These are phyloP conservation scores for Menidia menidia DNA, from an alignment of 2,797 vertebrate genomes.

Conservation along the genomic window DNA sequence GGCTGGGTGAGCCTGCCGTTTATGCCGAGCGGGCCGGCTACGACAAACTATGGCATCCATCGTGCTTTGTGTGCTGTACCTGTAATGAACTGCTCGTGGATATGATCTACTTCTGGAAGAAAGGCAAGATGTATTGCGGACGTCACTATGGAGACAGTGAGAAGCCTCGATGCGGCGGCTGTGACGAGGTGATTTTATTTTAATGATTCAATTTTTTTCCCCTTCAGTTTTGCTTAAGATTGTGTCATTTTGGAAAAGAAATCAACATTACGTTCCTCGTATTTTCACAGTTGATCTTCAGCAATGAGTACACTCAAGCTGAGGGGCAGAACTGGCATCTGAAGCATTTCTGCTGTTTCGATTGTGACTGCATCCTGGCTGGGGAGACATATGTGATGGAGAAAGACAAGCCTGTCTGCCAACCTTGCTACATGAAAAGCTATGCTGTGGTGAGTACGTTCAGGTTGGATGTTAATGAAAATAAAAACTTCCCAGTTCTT, in stretches of 20 bases:
- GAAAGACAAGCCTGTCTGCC: slow-evolving; percentile 92
- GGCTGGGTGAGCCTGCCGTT: slow-evolving; percentile 91
- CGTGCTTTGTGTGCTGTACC: slow-evolving; percentile 93
- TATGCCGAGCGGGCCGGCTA: slow-evolving; percentile 95
- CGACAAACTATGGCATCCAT: slow-evolving; percentile 95
- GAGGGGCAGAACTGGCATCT: slow-evolving; percentile 97
- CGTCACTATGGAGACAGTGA: slow-evolving; percentile 98
- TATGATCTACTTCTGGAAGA: slow-evolving; percentile 99
- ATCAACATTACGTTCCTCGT: not conserved
- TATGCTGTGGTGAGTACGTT: slow-evolving; percentile 88
- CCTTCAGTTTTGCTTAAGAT: not conserved
- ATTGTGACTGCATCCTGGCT: slow-evolving; percentile 95
- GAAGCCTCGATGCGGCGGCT: slow-evolving; percentile 95
- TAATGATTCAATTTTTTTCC: too few species aligned
- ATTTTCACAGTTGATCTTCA: slow-evolving; percentile 91
- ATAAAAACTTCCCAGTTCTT: not conserved
- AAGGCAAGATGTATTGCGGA: slow-evolving; percentile 93
- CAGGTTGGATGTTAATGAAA: not conserved
- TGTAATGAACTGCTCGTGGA: slow-evolving; percentile 95
- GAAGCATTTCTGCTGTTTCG: slow-evolving; percentile 99
- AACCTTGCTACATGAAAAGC: slow-evolving; percentile 93
- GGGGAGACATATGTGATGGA: slow-evolving; percentile 96
- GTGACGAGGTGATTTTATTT: slow-evolving; percentile 89
- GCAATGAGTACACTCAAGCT: slow-evolving; percentile 97
- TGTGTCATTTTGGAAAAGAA: not conserved